Evolutionary conservation across 2,888 invertebrate species (phyloP), one percentile per base, ranked within the genome.

Genomic region (Tolmerus cingulatus): DNA sequence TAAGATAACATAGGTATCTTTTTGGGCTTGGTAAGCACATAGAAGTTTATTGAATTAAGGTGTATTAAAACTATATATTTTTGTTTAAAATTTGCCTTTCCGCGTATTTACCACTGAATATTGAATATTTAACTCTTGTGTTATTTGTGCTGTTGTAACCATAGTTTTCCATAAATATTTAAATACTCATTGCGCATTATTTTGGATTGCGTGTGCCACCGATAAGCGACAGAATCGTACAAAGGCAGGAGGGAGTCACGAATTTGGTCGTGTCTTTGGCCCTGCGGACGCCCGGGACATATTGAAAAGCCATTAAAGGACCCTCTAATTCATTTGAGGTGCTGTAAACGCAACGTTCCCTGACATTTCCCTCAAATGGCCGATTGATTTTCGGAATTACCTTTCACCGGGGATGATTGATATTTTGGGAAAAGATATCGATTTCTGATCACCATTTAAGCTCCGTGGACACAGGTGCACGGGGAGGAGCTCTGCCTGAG

Each of bases 291-390:
- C 5, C 27, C 40, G 8, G 40, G 27, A 37, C 78, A 27, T 81
- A 81, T 81, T 46, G 81, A 81, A 81, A 78, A 78, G 8, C 78
- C 43, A 78, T 78, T 78, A 78, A 78, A 81, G 43, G 34, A 30
- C 81, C 55, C 55, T 51, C 23, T 81, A 27, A 81, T 43, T 43
- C 43, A 78, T 40, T n/a, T 23, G 51, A 55, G 51, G 81, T 81
- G 81, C 27, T 34, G n/a, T 19, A 78, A 46, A 34, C 27, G 81
- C 27, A 43, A 55, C n/a, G 34, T 85, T 85, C 74, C 85, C 74
- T 74, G 85, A 86, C 85, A 86, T 86, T 86, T 86, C 43, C 74
- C n/a, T 86, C 27, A 23, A 74, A 86, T 43, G 51, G 43, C 40
- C 57, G 43, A 86, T 76, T 86, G 85, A 86, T 86, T 46, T 86